Evolutionary conservation across 2,113 vertebrate genomes (phyloP), one percentile per base, ranked within the genome.

Genomic region (Parus major): DNA sequence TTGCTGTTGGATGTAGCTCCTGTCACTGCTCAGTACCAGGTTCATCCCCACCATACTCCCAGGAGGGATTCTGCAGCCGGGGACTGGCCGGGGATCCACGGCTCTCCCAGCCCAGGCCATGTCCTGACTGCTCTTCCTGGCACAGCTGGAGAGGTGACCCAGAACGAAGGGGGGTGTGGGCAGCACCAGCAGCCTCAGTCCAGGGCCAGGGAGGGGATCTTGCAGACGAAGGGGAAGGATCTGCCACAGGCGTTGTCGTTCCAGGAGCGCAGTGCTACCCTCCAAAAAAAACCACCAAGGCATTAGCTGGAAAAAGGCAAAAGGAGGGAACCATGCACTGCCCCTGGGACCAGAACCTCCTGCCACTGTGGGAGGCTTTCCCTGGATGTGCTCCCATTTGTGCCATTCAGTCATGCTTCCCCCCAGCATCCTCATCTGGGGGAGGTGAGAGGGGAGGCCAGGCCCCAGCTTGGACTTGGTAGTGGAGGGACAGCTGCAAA

Each of bases 181-280:
- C 69, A 90, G 90, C 5, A 0, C 4, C 8, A 16, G 78, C 42
- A 52, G 65, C 68, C 80, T 97, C 96, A 98, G 41, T 97, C 97
- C 72, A 96, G 91, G 53, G 98, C 97, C 96, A 97, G 90, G 0
- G 98, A 98, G 3, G 98, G 97, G 68, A 98, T 98, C 97, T 98
- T 98, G 96, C 98, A 98, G 68, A 99, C 98, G 15, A 99, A 99
- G 29, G 98, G 98, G 86, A 98, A 98, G 86, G 97, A 96, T 78
- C 90, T 96, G 90, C 96, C 94, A 13, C 98, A 98, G 95, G 97
- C 95, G 31, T 98, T 98, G 94, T 98, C 98, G 0, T 98, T 98
- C 98, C 98, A 98, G 46, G 98, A 99, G 81, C 98, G 97, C 73
- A 98, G 96, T 0, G 98, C 98, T 98, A 88, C 52, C 47, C 75